These are phyloP conservation scores for Allacma fusca DNA, from an alignment of 2,888 invertebrate species.

Conservation along the genomic window DNA sequence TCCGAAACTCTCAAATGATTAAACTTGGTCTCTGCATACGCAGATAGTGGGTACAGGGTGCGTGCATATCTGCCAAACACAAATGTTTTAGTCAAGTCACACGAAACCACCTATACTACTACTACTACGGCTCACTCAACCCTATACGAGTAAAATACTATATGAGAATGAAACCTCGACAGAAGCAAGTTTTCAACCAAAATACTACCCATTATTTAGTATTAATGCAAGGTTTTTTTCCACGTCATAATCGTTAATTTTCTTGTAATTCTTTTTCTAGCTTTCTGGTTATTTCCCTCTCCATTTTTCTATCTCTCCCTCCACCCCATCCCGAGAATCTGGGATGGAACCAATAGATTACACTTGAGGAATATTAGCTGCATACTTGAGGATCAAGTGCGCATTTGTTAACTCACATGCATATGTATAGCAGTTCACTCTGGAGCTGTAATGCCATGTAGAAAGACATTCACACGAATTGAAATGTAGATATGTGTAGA, in stretches of 20 bases:
- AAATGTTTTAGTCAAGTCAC: too few species aligned
- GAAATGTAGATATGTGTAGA: too few species aligned
- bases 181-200: slow-evolving; percentile 41
- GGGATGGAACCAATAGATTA: slow-evolving; percentile 16
- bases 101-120: too few species aligned
- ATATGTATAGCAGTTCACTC: too few species aligned
- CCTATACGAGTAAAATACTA: too few species aligned
- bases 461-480: too few species aligned
- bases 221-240: slow-evolving; percentile 23
- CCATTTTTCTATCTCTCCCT: background rate
- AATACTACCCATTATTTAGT: slow-evolving; percentile 39
- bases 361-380: background rate
- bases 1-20: background rate
- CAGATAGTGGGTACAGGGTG: too few species aligned
- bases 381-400: slow-evolving; percentile 3
- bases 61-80: too few species aligned
- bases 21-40: background rate
- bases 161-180: slow-evolving; percentile 1
- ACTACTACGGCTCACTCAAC: too few species aligned
- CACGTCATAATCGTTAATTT: slow-evolving; percentile 25
- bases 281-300: slow-evolving; percentile 12
- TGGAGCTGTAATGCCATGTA: too few species aligned
- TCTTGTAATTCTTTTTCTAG: slow-evolving; percentile 21
- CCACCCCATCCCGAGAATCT: background rate
- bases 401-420: too few species aligned